These are phyloP conservation scores for Listronotus oregonensis DNA, from an alignment of 1,140 invertebrate species.

Conservation along the genomic window DNA sequence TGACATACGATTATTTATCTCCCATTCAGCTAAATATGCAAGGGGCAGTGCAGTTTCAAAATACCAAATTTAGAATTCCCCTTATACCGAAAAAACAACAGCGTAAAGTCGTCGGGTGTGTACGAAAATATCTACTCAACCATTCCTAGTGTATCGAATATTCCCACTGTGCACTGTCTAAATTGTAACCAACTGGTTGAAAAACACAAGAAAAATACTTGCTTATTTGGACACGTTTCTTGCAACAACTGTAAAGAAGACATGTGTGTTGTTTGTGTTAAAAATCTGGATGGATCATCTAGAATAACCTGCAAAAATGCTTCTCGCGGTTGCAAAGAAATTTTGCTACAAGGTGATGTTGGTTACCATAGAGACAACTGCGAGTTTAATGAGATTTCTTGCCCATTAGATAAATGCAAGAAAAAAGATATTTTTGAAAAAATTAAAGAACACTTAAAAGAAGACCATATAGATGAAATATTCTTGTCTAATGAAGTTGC, in stretches of 20 bases:
- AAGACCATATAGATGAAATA: slow-evolving; percentile 19
- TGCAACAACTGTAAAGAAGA: slow-evolving; percentile 40
- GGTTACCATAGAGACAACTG: slow-evolving; percentile 38
- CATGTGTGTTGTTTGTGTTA: slow-evolving; percentile 35
- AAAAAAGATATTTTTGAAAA: slow-evolving; percentile 18
- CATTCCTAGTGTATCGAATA: not conserved
- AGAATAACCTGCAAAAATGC: slow-evolving; percentile 40
- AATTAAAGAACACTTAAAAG: slow-evolving; percentile 27
- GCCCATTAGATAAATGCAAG: slow-evolving; percentile 33
- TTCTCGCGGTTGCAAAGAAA: slow-evolving; percentile 35
- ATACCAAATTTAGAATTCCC: not conserved
- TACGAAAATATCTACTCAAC: slow-evolving; percentile 24
- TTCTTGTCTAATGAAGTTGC: slow-evolving; percentile 24
- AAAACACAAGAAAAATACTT: slow-evolving; percentile 27
- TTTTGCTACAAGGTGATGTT: slow-evolving; percentile 22
- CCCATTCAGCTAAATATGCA: not conserved
- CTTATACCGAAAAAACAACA: not conserved
- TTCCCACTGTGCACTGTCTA: slow-evolving; percentile 9
- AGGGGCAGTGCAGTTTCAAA: no score
- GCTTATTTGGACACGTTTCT: slow-evolving; percentile 36
- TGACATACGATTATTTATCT: no score
- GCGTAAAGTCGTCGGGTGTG: not conserved
- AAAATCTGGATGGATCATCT: slow-evolving; percentile 26
- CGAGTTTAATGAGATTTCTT: slow-evolving; percentile 38
- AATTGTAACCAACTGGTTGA: slow-evolving; percentile 30